Evolutionary conservation across 2,113 vertebrate genomes (phyloP), one percentile per base, ranked within the genome.

Genomic region (Morone chrysops): DNA sequence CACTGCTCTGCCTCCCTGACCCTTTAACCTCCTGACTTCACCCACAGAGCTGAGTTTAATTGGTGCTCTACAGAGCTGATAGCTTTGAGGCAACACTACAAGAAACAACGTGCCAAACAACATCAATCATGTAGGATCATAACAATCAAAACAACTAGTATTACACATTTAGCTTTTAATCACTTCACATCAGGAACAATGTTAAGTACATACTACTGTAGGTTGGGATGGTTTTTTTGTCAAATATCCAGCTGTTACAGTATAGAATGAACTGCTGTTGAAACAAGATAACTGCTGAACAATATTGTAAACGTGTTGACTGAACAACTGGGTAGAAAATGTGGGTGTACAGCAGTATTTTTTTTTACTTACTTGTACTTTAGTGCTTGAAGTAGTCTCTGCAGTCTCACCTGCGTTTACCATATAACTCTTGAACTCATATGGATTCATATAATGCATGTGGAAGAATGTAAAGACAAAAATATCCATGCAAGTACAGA

Each of bases 11-110:
- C 62, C 63, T 74, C 51, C 14, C 6, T 18, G 75, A 80, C 77
- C 78, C 65, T 77, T 88, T 84, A 11, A 86, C 83, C 78, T 73
- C 50, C 57, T 53, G 50, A 62, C 70, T 66, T 47, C 45, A 70
- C 10, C 1, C 47, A 1, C 11, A 2, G 53, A 65, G 50, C 71
- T 45, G 4, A 45, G 54, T 72, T 71, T 77, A 70, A 82, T 70
- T 67, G 78, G 13, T 56, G 72, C 74, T 54, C 45, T 69, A 22
- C 76, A 20, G 72, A 80, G 79, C 40, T 2, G 20, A 74, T 13
- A 20, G 45, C 50, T 25, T 38, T 20, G 14, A 11, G 11, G 9
- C 31, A 75, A 53, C 38, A 41, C n/a, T 7, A 20, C 47, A 45
- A n/a, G 38, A 74, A 70, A 50, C 51, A 13, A 62, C 68, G 20